Conservation (phyloP, 2,113 vertebrate genomes). For the Meriones unguiculatus region DNA sequence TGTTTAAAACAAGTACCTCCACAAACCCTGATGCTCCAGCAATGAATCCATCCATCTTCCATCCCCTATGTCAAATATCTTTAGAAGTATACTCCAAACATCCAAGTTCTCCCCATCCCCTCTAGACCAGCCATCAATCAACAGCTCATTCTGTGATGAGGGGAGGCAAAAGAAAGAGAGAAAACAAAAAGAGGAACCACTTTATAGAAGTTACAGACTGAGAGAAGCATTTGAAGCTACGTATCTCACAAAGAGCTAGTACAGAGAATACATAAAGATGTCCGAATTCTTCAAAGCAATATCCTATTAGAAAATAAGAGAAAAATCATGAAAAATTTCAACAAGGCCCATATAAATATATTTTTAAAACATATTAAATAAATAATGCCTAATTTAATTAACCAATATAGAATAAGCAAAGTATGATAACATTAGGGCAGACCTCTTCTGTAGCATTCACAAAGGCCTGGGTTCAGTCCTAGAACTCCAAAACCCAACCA, state of each 20-base stretch:
- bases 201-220: neutral
- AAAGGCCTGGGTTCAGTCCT: neutral
- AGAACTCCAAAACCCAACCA: neutral
- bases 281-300: neutral
- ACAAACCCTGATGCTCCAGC: constrained; percentile 79
- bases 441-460: neutral
- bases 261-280: neutral
- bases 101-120: constrained; percentile 73
- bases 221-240: neutral
- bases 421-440: neutral
- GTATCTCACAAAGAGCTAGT: neutral
- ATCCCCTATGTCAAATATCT: constrained; percentile 75
- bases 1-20: constrained; percentile 79
- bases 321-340: neutral
- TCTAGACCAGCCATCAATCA: constrained; percentile 76
- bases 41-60: constrained; percentile 78
- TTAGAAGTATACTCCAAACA: constrained; percentile 81
- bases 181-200: neutral
- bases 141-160: constrained; percentile 83
- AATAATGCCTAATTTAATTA: neutral
- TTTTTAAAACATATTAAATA: neutral
- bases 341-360: neutral
- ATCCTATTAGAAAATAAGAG: neutral
- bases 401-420: neutral
- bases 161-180: no score